Base-by-base conservation (phyloP, 2,113 vertebrate genomes). In the Boleophthalmus pectinirostris region DNA sequence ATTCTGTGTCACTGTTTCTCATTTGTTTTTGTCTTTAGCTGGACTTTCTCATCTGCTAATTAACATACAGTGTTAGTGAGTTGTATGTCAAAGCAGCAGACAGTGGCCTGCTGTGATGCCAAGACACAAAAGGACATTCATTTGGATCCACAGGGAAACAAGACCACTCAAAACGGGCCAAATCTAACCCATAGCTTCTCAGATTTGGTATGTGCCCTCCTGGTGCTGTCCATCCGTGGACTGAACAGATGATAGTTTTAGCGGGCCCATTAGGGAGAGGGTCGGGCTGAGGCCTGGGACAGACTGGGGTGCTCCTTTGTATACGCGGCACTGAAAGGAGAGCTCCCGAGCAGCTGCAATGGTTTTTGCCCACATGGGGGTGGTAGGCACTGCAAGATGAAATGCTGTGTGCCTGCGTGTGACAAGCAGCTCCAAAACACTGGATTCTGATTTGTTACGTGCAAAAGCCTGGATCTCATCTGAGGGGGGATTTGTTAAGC, bases 351-450 rank as follows among this genome's bases (percentile, higher is more conserved):
- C 95, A 94, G 95, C 92, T 94, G 93, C 93, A 79, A 85, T 95
- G 94, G 67, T 92, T 94, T 95, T 94, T 94, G 96, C 96, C 97
- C 98, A 89, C 96, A 96, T 95, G 97, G 96, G 96, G 98, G 97
- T 97, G 93, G 94, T 97, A 96, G 94, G 95, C 87, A 86, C 96
- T 95, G 91, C 93, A 91, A 95, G 94, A 97, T 90, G 85, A 78
- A 91, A 91, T 82, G 46, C 78, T 24, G 66, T 25, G 73, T 75
- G 74, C 76, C 67, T 82, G 69, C 73, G 49, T 84, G 83, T 84
- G 86, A 82, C 77, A 79, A 80, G 80, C 81, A 81, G 87, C 80
- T 68, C 56, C 73, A 70, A 77, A 81, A 83, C 71, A 76, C 35
- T 61, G 60, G 75, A 81, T 74, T 72, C 85, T 79, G 68, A 70